A percentile compares a stretch with the other conserved stretches of the same genome.
Evolutionary conservation across 2,113 vertebrate species (phyloP).

Genomic region (Acinonyx jubatus): DNA sequence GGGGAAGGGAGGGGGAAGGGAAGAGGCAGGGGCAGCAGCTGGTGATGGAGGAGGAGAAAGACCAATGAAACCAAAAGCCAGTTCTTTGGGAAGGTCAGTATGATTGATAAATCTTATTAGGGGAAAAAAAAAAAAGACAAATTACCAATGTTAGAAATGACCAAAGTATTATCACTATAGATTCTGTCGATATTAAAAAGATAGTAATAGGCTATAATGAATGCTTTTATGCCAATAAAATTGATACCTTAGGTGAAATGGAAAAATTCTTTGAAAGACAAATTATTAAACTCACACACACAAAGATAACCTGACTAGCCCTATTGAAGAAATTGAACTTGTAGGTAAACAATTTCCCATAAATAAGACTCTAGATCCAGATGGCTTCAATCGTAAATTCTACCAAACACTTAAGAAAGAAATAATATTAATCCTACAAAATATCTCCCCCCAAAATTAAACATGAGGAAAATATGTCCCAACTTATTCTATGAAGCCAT

Average conservation of each 20-base stretch:
- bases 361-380: neutral
- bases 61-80: neutral
- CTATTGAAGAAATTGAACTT: neutral
- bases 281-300: neutral
- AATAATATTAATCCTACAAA: neutral
- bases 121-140: neutral
- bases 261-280: neutral
- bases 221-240: neutral
- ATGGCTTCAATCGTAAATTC: neutral
- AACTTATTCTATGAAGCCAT: neutral
- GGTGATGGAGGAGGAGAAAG: neutral
- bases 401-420: neutral
- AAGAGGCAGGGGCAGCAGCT: neutral
- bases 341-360: neutral
- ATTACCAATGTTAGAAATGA: neutral
- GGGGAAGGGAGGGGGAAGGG: neutral
- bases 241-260: neutral
- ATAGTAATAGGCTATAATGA: neutral
- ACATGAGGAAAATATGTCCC: neutral
- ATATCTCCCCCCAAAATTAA: neutral
- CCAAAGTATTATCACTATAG: neutral
- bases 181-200: neutral
- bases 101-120: neutral
- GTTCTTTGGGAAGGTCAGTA: neutral
- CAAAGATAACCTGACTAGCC: neutral